Conservation (phyloP, 2,888 invertebrate species). For the Cataglyphis altisquamis region DNA sequence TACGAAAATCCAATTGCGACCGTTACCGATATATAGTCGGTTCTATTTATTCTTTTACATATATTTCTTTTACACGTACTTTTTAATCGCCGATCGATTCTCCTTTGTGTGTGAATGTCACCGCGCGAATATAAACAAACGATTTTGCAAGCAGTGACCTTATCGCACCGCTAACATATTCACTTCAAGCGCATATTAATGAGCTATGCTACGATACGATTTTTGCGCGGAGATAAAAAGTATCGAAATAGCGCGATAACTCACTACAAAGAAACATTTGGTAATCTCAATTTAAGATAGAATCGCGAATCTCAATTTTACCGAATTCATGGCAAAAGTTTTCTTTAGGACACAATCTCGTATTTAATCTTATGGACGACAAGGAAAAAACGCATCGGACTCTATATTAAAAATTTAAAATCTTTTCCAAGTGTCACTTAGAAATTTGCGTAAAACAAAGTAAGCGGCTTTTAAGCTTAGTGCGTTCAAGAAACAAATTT, state of each 20-base stretch:
- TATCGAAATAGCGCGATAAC: conserved; percentile 11
- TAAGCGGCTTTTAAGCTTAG: conserved; percentile 50
- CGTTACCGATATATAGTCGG: neutral
- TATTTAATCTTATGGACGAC: neutral
- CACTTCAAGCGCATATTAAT: conserved; percentile 30
- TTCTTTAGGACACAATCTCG: conserved; percentile 11
- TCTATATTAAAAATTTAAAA: conserved; percentile 15
- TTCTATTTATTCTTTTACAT: neutral
- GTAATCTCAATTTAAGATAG: conserved; percentile 14
- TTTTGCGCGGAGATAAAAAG: conserved; percentile 31
- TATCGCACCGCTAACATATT: conserved; percentile 14
- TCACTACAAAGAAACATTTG: neutral
- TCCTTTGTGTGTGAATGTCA: neutral
- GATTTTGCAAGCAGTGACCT: neutral
- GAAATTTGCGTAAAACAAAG: conserved; percentile 38
- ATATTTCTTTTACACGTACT: neutral
- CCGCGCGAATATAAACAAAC: neutral
- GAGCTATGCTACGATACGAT: neutral
- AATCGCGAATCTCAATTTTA: conserved; percentile 14
- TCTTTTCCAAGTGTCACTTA: conserved; percentile 26
- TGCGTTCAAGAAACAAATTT: conserved; percentile 41
- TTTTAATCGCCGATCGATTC: neutral
- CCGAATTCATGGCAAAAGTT: neutral
- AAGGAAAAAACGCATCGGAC: neutral
- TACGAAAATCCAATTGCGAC: neutral